Base-by-base conservation (phyloP, 2,797 vertebrate species). In the Ataeniobius toweri region DNA sequence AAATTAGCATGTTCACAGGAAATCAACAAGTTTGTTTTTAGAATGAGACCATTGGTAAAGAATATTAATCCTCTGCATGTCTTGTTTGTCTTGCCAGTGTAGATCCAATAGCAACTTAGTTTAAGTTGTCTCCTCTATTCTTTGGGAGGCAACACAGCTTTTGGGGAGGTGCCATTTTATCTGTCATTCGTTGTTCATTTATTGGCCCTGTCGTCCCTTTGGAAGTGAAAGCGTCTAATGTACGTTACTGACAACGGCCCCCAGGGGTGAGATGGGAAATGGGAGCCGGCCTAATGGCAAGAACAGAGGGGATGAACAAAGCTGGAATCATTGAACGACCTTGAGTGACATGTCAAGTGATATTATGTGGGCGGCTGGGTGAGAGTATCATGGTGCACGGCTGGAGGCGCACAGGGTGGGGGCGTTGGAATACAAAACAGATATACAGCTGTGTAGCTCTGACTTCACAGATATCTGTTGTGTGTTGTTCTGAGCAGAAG, bases 281-380 rank as follows among this genome's bases (percentile, higher is more conserved):
- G 89, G 92, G 93, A 94, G 92, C 93, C 92, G 91, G 56, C 84
- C 90, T 94, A 93, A 95, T 95, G 90, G 93, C 88, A 83, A 92
- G 91, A 93, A 89, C 84, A 85, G 89, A 92, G 79, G 88, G 89
- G 92, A 91, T 91, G 92, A 91, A 85, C 87, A 80, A 86, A 81
- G 90, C 87, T 88, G 87, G 90, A 94, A 92, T 94, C 94, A 95
- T 94, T 88, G 91, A 92, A 91, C 88, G 93, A 95, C 94, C 94
- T 95, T 95, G 94, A 94, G 92, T 94, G 92, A 87, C 91, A 92
- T 93, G 94, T 94, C 94, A 94, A 94, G 92, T 93, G 92, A 94
- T 93, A 92, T 94, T 94, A 94, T 59, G 91, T 92, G 92, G 92
- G 92, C 93, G 90, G 91, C 83, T 90, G 90, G 79, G 86, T 91